Conservation (phyloP, 2,113 vertebrate genomes). For the Mesoclemmys tuberculata region DNA sequence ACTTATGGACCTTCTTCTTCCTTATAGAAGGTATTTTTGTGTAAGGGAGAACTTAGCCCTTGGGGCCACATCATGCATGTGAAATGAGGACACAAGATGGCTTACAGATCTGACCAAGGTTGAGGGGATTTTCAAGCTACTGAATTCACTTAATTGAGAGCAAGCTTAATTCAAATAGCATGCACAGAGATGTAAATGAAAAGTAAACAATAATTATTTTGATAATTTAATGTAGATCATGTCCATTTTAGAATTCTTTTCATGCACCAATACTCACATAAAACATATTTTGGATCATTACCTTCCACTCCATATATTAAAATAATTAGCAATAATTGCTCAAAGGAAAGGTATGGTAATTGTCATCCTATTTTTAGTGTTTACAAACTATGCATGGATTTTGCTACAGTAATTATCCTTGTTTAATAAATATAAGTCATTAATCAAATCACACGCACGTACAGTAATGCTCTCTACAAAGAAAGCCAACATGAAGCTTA, state of each 20-base stretch:
- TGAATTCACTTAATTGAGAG: neutral
- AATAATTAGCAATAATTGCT: neutral
- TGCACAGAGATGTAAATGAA: neutral
- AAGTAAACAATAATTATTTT: neutral
- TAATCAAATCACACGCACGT: neutral
- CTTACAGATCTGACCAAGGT: neutral
- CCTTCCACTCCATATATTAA: neutral
- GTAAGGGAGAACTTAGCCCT: neutral
- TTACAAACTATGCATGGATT: neutral
- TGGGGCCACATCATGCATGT: neutral
- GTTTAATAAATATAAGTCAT: neutral
- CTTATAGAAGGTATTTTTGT: neutral
- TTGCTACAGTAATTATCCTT: neutral
- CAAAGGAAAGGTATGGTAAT: neutral
- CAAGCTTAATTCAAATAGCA: neutral
- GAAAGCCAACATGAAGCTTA: neutral
- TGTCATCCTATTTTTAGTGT: neutral
- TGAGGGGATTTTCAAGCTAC: neutral
- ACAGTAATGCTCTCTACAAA: neutral
- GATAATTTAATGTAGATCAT: neutral
- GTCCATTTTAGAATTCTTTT: neutral
- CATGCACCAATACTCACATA: neutral
- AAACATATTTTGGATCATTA: neutral
- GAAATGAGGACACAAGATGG: neutral
- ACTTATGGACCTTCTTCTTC: neutral